Evolutionary conservation across 2,113 vertebrate genomes (phyloP), one percentile per base, ranked within the genome.

Genomic region (Ibidorhyncha struthersii): DNA sequence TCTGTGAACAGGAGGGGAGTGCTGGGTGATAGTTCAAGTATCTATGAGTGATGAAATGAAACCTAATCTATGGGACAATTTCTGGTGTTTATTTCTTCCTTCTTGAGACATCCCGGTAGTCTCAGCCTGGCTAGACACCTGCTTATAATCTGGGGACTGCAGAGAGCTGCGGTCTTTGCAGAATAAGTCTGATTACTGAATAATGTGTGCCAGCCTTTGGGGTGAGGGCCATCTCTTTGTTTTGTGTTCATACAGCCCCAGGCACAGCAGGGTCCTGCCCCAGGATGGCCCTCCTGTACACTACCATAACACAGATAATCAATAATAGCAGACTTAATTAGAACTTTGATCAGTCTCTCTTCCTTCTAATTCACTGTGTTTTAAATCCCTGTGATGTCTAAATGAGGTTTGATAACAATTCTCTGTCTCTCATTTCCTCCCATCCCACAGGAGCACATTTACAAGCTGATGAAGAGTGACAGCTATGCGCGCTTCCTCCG

Each of bases 381-480:
- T 65, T 81, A 91, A 94, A 78, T 93, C 77, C 63, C 53, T 92
- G 82, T 82, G 55, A 80, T 86, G 73, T 93, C 91, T 96, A 94
- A 97, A 92, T 65, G 56, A 91, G 71, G 25, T 65, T 90, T 91
- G 90, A 40, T 97, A 96, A 97, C 69, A 82, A 91, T 89, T 95
- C 94, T 96, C 56, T 95, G 56, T 72, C 61, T 86, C 55, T 96
- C 69, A 49, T 93, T 96, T 87, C 74, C 93, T 91, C 89, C 63
- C 2, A 4, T 93, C 96, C 91, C 97, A 52, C 98, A 99, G 99
- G 99, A 99, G 96, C 99, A 99, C 98, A 99, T 99, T 98, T 99
- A 99, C 98, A 99, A 99, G 97, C 98, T 99, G 97, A 99, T 99
- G 99, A 99, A 99, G 98, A 99, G 99, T 97, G 99, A 99, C 98